These are phyloP conservation scores for Amyelois transitella DNA, from an alignment of 1,140 invertebrate genomes.

Conservation along the genomic window DNA sequence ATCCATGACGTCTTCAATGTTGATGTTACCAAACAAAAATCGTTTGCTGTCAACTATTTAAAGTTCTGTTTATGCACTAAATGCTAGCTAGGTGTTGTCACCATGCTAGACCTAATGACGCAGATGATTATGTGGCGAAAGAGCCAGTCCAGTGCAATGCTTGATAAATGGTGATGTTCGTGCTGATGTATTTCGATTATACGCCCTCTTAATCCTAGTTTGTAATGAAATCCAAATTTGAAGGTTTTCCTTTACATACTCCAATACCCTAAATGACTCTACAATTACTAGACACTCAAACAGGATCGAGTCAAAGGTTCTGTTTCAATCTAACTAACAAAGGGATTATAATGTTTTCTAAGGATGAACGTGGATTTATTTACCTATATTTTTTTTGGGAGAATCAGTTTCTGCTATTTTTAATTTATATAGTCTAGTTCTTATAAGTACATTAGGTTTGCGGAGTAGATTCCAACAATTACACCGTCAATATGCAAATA, in stretches of 20 bases:
- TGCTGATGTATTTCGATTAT: slow-evolving; percentile 36
- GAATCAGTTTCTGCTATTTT: not conserved
- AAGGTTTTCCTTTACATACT: not conserved
- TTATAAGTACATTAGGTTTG: slow-evolving; percentile 1
- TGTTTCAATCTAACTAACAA: slow-evolving; percentile 2
- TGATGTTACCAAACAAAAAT: slow-evolving; percentile 1
- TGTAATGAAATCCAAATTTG: no score
- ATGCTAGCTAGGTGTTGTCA: slow-evolving; percentile 57
- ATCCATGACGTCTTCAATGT: slow-evolving; percentile 3
- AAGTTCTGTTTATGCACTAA: slow-evolving; percentile 49
- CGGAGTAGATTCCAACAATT: slow-evolving; percentile 9
- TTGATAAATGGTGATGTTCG: slow-evolving; percentile 54
- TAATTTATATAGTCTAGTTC: not conserved
- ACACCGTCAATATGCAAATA: slow-evolving; percentile 46
- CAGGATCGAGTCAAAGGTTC: slow-evolving; percentile 13
- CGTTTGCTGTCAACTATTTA: slow-evolving; percentile 24
- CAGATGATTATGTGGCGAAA: slow-evolving; percentile 55
- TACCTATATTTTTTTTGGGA: not conserved
- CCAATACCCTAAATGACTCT: not conserved
- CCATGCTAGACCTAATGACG: slow-evolving; percentile 66
- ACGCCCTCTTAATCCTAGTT: no score
- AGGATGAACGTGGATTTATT: not conserved
- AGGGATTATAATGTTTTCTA: not conserved
- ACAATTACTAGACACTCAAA: not conserved
- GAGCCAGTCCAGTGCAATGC: slow-evolving; percentile 66